Evolutionary conservation across 2,888 invertebrate species (phyloP).

Genomic region (Oasisia sp.): DNA sequence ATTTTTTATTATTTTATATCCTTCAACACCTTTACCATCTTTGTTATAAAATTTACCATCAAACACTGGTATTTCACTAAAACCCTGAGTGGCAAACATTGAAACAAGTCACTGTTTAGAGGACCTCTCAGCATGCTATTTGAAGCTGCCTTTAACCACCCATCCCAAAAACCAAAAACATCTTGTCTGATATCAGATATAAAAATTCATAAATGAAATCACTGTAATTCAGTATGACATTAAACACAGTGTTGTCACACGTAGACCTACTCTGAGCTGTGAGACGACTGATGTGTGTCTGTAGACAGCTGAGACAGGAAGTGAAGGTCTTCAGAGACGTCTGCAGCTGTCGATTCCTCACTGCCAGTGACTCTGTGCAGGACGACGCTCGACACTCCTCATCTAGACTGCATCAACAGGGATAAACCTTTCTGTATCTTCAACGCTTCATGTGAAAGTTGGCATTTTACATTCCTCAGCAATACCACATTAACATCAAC

Average conservation of each 20-base stretch:
- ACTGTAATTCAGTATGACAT: not conserved
- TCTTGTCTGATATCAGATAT: too few species aligned
- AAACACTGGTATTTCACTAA: not conserved
- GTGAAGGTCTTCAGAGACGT: constrained; percentile 52
- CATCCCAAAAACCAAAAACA: too few species aligned
- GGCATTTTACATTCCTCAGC: too few species aligned
- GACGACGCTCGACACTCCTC: constrained; percentile 62
- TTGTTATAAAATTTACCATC: not conserved
- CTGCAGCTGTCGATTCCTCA: constrained; percentile 61
- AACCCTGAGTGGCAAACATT: not conserved
- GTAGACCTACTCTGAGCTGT: constrained; percentile 57
- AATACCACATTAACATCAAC: too few species aligned
- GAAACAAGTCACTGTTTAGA: not conserved
- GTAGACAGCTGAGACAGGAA: constrained; percentile 55
- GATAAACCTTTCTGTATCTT: not conserved
- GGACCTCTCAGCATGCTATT: too few species aligned
- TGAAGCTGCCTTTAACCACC: too few species aligned
- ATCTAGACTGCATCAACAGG: constrained; percentile 54
- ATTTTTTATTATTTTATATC: not conserved
- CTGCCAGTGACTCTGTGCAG: constrained; percentile 57
- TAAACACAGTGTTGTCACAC: not conserved
- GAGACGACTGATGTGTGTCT: constrained; percentile 53
- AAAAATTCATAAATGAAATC: too few species aligned
- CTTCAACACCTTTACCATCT: not conserved
- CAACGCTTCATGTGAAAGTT: not conserved